Conservation (phyloP, 2,888 invertebrate species). For the Ectemnius cavifrons region DNA sequence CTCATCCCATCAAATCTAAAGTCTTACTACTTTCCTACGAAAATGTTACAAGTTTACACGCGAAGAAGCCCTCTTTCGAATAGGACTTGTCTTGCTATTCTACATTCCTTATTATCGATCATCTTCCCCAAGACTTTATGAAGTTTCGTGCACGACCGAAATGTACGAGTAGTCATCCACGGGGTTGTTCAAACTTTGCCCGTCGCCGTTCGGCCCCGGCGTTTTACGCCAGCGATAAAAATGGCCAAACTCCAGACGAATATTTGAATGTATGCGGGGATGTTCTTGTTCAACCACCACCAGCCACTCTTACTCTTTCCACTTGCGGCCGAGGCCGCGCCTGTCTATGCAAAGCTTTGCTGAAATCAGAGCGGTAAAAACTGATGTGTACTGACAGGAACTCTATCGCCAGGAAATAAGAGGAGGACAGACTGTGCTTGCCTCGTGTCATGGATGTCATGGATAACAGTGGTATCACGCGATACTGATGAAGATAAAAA, state of each 20-base stretch:
- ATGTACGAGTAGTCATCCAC: background rate
- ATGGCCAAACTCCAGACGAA: constrained; percentile 27
- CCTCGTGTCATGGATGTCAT: too few species aligned
- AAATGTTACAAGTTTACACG: too few species aligned
- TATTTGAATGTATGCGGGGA: constrained; percentile 1
- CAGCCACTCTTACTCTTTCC: too few species aligned
- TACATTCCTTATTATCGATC: background rate
- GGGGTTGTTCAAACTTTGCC: constrained; percentile 29
- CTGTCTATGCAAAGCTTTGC: too few species aligned
- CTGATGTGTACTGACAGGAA: too few species aligned
- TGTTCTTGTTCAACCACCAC: background rate
- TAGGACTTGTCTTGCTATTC: background rate
- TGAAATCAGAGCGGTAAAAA: too few species aligned
- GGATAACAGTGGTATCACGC: constrained; percentile 1
- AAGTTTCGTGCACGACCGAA: constrained; percentile 21
- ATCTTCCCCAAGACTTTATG: constrained; percentile 13
- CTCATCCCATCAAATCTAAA: too few species aligned
- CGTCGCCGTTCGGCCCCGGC: constrained; percentile 29
- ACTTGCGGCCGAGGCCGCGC: too few species aligned
- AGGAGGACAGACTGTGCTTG: background rate
- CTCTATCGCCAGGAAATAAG: constrained; percentile 19
- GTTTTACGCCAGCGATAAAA: constrained; percentile 44
- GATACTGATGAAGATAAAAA: constrained; percentile 1
- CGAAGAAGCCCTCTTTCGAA: too few species aligned
- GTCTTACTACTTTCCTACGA: too few species aligned